Evolutionary conservation across 64 coral and sea anemone genomes (phyloP), one percentile per base, ranked within the genome.

Genomic region (Dendronephthya gigantea): DNA sequence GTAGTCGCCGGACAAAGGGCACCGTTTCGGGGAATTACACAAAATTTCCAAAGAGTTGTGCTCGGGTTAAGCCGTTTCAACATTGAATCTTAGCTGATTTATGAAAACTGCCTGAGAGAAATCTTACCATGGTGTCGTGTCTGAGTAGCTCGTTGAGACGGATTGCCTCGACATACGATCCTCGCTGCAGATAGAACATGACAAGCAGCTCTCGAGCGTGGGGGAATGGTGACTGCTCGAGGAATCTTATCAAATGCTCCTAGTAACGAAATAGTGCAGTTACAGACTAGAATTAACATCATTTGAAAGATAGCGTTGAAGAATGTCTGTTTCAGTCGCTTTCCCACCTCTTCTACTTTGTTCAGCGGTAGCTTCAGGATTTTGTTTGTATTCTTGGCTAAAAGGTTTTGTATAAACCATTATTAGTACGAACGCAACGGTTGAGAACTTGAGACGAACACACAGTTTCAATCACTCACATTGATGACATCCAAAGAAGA

Each of bases 401-500:
- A 45, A 85, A 35, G n/a, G n/a, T n/a, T n/a, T n/a, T n/a, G n/a
- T n/a, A n/a, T n/a, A n/a, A n/a, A n/a, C n/a, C n/a, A n/a, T n/a
- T n/a, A n/a, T n/a, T n/a, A n/a, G n/a, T n/a, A n/a, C n/a, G n/a
- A n/a, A 51, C 45, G 7, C 13, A 84, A 23, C 22, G 19, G 32
- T 41, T 35, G 48, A 50, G 17, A 38, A n/a, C n/a, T n/a, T n/a
- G n/a, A n/a, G n/a, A n/a, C 66, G 35, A 10, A 86, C 19, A 35
- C n/a, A 15, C 49, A 11, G 58, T 35, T 8, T 83, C n/a, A 39
- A 75, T 1, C 62, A 82, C 91, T 89, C 84, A 97, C 94, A 91
- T 87, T 97, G 84, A 70, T 97, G 91, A 88, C 94, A 97, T 55
- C 91, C 84, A 86, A 33, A 69, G 37, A 93, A 97, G 81, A 97